Percentiles rank a stretch among this genome's conserved stretches.
These are phyloP conservation scores for Meloidogyne chitwoodi DNA, from an alignment of 1,140 invertebrate genomes.

Conservation along the genomic window DNA sequence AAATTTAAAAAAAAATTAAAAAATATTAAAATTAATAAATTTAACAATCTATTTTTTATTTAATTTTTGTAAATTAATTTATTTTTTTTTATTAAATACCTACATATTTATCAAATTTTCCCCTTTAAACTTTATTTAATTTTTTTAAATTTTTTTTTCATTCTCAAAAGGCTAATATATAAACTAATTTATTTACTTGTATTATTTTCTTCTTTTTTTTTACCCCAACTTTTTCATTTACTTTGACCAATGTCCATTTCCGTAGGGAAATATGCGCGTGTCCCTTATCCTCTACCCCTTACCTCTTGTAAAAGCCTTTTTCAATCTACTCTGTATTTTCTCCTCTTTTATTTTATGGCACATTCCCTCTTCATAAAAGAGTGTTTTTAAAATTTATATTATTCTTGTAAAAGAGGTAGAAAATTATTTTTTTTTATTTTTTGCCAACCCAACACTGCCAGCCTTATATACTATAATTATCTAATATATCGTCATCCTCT, in stretches of 20 bases:
- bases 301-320: background rate
- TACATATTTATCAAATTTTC: background rate
- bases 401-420: background rate
- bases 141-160: background rate
- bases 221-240: background rate
- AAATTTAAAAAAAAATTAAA: no score
- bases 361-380: background rate
- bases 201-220: background rate
- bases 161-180: background rate
- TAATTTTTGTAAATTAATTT: no score
- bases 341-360: background rate
- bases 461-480: background rate
- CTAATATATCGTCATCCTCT: no score
- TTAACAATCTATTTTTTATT: no score
- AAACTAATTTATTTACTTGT: background rate
- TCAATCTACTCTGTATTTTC: background rate
- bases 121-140: no score
- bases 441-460: background rate
- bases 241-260: background rate
- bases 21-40: no score
- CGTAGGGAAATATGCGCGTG: background rate
- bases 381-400: background rate
- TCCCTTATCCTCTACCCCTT: no score
- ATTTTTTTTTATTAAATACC: no score
- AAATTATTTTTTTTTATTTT: background rate